Evolutionary conservation across 2,888 invertebrate species (phyloP).

Genomic region (Drosophila leonis): DNA sequence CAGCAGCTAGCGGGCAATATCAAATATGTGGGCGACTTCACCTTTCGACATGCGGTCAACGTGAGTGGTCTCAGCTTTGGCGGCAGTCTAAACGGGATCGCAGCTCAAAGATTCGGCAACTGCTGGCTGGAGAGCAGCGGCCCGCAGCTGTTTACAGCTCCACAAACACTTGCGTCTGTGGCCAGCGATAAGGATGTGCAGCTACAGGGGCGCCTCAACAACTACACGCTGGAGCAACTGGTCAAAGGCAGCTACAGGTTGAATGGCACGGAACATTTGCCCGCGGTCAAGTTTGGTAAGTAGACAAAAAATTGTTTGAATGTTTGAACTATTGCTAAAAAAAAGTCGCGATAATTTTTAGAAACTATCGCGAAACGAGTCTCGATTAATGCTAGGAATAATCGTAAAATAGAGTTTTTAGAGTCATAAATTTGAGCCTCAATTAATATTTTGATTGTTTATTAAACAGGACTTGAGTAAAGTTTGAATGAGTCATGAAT

Average conservation of each 20-base stretch:
- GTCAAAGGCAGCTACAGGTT: conserved; percentile 86
- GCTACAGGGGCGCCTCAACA: conserved; percentile 84
- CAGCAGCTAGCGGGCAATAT: conserved; percentile 78
- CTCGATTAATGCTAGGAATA: neutral
- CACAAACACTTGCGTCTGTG: conserved; percentile 74
- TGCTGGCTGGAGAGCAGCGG: conserved; percentile 84
- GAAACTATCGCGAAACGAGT: neutral
- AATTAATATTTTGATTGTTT: neutral
- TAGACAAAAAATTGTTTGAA: conserved; percentile 5
- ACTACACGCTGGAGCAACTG: conserved; percentile 85
- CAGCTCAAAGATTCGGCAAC: conserved; percentile 83
- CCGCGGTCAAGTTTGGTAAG: conserved; percentile 85
- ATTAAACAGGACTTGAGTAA: neutral
- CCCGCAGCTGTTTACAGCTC: conserved; percentile 81
- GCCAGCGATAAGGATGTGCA: conserved; percentile 57
- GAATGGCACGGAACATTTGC: conserved; percentile 85
- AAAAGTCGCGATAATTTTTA: neutral
- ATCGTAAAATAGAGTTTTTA: neutral
- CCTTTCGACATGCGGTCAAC: conserved; percentile 76
- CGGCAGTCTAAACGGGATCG: conserved; percentile 85
- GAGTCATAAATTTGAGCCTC: no score
- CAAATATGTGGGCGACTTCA: conserved; percentile 80
- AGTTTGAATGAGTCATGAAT: neutral
- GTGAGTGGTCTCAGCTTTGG: conserved; percentile 85
- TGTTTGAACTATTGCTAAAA: neutral